Evolutionary conservation across 2,888 invertebrate species (phyloP), one percentile per base, ranked within the genome.

Genomic region (Magallana nippona): DNA sequence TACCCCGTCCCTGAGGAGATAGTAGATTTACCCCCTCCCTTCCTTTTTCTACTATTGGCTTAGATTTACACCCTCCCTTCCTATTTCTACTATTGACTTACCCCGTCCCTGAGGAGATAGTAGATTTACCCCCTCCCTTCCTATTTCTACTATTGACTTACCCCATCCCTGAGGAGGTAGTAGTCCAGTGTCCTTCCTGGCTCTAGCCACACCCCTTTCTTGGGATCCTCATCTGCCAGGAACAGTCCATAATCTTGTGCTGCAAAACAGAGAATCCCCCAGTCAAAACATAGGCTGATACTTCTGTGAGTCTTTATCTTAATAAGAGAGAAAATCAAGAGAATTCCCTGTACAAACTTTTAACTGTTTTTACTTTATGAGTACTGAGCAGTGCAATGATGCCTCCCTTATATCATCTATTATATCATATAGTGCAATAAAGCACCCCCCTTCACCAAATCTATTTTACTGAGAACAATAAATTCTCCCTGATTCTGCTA

Each of bases 181-280:
- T 99, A 99, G 95, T 99, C 99, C 89, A 99, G 96, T 91, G 97
- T 97, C 87, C 99, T 96, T 19, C 97, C 98, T 17, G 98, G 97
- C 94, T 99, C 99, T 93, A 99, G 95, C 99, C 99, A 99, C 83
- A 99, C 98, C 13, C 94, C 94, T 93, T 98, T 98, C 95, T 98
- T 98, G 91, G 97, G 97, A 94, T 99, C 99, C 92, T 99, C 99
- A 93, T 98, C 99, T 79, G 98, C 97, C 91, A 99, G 96, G 95
- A 99, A 99, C 55, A 99, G 96, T 1, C 99, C 99, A 95, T 97
- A 99, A 94, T 99, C 99, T 95, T 83, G 82, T 78, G 85, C 85
- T 86, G 83, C 11, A 84, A 82, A 32, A 79, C 13, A 60, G 55
- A 60, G 55, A 62, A 83, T 19, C 19, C 2, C 10, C 10, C 44